Percentiles rank a stretch among this genome's conserved stretches.
These are phyloP conservation scores for Drosophila affinis DNA, from an alignment of 2,888 invertebrate species.

Conservation along the genomic window DNA sequence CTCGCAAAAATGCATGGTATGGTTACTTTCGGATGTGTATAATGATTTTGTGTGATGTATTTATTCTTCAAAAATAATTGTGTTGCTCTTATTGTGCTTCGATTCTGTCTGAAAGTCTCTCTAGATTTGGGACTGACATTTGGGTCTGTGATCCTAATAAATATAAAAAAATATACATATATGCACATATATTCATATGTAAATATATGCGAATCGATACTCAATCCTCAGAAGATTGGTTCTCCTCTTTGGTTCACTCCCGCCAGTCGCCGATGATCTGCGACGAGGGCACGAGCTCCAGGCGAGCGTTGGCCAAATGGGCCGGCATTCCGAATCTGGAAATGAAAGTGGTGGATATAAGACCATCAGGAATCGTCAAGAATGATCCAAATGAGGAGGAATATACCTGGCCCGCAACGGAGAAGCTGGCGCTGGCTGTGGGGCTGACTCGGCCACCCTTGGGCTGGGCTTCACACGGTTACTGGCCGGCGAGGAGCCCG, in stretches of 20 bases:
- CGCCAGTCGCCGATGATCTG: constrained; percentile 73
- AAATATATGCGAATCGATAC: too few species aligned
- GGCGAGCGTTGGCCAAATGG: constrained; percentile 51
- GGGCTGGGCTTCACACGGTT: constrained; percentile 61
- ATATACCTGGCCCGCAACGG: constrained; percentile 46
- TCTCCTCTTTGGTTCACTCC: constrained; percentile 45
- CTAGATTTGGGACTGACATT: too few species aligned
- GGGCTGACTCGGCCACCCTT: constrained; percentile 64
- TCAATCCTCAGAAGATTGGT: not conserved
- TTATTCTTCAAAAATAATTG: too few species aligned
- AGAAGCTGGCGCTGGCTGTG: constrained; percentile 30
- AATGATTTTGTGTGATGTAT: too few species aligned
- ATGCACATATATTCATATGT: too few species aligned
- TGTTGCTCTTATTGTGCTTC: too few species aligned
- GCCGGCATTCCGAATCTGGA: constrained; percentile 48
- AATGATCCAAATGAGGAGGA: too few species aligned
- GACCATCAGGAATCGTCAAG: not conserved
- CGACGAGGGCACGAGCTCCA: constrained; percentile 70
- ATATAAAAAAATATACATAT: too few species aligned
- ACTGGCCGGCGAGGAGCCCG: constrained; percentile 55
- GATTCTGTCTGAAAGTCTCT: too few species aligned
- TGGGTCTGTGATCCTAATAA: too few species aligned
- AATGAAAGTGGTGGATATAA: not conserved
- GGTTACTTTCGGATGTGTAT: too few species aligned
- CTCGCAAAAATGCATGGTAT: too few species aligned